phyloP scores from a whole-genome alignment of 2,113 vertebrate species.

The Empidonax traillii region DNA sequence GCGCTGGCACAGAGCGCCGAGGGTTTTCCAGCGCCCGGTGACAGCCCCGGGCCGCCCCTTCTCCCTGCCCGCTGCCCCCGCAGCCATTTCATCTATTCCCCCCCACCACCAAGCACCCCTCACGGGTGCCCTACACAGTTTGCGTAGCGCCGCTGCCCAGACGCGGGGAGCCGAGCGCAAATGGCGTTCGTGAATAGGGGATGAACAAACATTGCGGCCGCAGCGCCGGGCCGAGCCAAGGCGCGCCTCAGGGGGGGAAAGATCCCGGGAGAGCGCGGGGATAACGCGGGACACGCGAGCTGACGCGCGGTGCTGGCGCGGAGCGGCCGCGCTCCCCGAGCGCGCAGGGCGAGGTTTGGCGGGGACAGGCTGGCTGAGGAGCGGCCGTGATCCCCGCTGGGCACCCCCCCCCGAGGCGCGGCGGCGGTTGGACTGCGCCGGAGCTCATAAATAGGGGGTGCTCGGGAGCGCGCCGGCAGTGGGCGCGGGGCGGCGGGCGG shows the following conservation, averaged over 20 bases:
- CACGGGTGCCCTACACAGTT: background rate
- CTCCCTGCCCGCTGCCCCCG: background rate
- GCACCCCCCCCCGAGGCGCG: background rate
- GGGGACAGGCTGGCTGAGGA: background rate
- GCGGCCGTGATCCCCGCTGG: no score
- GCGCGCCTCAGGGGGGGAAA: background rate
- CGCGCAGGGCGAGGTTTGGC: background rate
- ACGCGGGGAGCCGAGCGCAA: background rate
- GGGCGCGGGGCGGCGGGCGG: background rate
- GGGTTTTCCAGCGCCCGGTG: background rate
- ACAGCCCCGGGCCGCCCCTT: no score
- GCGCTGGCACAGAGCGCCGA: no score
- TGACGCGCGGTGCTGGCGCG: rapidly evolving
- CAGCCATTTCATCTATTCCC: background rate
- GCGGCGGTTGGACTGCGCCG: slow-evolving; percentile 13
- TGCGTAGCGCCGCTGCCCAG: background rate
- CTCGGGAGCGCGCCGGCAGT: rapidly evolving
- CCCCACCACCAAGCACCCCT: background rate
- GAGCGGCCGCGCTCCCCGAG: rapidly evolving
- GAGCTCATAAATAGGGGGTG: background rate
- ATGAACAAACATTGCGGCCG: background rate
- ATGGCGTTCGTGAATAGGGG: background rate
- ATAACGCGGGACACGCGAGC: rapidly evolving
- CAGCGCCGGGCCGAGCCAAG: slow-evolving; percentile 16
- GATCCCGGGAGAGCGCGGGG: background rate